Conservation (phyloP, 2,113 vertebrate species). For the Ochotona princeps region DNA sequence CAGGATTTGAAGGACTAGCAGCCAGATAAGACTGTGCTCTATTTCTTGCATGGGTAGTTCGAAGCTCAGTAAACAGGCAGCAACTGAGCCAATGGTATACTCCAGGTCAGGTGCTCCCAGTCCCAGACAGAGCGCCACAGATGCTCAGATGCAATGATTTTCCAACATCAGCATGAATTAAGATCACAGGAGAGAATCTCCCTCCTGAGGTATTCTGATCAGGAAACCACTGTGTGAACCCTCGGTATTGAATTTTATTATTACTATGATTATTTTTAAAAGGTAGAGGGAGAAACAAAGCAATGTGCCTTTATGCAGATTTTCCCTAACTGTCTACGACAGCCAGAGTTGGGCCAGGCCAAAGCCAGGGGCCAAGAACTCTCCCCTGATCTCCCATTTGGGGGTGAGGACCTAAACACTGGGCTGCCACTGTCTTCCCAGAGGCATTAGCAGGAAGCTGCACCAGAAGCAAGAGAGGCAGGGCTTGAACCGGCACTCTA, state of each 20-base stretch:
- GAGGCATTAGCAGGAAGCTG: too few species aligned
- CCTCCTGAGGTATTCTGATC: neutral
- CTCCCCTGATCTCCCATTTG: too few species aligned
- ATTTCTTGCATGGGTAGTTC: neutral
- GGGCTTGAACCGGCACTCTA: too few species aligned
- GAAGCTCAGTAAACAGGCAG: neutral
- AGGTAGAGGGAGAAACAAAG: too few species aligned
- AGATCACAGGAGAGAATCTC: neutral
- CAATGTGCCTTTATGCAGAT: too few species aligned
- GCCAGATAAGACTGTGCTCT: neutral
- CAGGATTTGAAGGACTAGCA: neutral
- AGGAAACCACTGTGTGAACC: neutral
- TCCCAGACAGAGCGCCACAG: neutral
- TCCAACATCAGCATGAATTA: neutral
- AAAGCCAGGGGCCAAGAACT: too few species aligned
- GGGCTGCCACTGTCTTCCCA: too few species aligned
- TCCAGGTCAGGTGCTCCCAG: neutral
- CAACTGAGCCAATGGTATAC: neutral
- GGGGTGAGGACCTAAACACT: too few species aligned
- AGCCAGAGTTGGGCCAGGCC: too few species aligned
- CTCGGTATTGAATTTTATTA: neutral
- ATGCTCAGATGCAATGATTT: accelerated
- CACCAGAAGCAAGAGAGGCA: too few species aligned
- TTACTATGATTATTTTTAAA: too few species aligned
- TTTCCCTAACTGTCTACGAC: too few species aligned